These are phyloP conservation scores for Selenia dentaria DNA, from an alignment of 2,888 invertebrate species.

Conservation along the genomic window DNA sequence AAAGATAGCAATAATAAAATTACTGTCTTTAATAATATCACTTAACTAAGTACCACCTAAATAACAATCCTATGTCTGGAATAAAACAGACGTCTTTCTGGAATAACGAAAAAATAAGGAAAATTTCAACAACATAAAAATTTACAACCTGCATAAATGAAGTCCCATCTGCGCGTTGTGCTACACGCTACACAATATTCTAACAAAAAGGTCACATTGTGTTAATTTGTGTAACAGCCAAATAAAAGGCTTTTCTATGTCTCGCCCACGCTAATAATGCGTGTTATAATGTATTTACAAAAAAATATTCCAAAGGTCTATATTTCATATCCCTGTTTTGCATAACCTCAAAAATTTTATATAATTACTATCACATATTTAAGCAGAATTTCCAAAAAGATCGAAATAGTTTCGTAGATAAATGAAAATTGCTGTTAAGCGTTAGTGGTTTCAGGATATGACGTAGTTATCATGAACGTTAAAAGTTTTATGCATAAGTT, in stretches of 20 bases:
- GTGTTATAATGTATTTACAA: conserved; percentile 40
- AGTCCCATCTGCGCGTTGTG: conserved; percentile 3
- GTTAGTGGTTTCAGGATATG: conserved; percentile 27
- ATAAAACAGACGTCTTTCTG: too few species aligned
- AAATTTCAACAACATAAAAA: conserved; percentile 1
- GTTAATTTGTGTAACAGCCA: conserved; percentile 42
- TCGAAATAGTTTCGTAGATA: conserved; percentile 38
- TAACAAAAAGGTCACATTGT: conserved; percentile 32
- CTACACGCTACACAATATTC: conserved; percentile 13
- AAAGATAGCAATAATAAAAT: too few species aligned
- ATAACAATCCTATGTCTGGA: too few species aligned
- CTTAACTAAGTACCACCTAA: too few species aligned
- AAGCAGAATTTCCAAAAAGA: conserved; percentile 3
- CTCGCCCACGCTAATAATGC: conserved; percentile 34
- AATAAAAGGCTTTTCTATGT: conserved; percentile 39
- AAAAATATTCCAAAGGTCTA: conserved; percentile 43
- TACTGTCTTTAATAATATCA: too few species aligned
- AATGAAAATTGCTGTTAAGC: conserved; percentile 37
- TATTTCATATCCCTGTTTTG: conserved; percentile 39
- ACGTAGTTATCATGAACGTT: conserved; percentile 17
- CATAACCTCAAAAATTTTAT: conserved; percentile 44
- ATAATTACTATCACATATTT: conserved; percentile 20
- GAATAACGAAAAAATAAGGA: too few species aligned
- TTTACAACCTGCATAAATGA: background rate
- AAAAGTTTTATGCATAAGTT: conserved; percentile 19